Percentiles rank a stretch among this genome's conserved stretches.
Conservation (phyloP, 1,140 invertebrate species). For the Drosophila yakuba region DNA sequence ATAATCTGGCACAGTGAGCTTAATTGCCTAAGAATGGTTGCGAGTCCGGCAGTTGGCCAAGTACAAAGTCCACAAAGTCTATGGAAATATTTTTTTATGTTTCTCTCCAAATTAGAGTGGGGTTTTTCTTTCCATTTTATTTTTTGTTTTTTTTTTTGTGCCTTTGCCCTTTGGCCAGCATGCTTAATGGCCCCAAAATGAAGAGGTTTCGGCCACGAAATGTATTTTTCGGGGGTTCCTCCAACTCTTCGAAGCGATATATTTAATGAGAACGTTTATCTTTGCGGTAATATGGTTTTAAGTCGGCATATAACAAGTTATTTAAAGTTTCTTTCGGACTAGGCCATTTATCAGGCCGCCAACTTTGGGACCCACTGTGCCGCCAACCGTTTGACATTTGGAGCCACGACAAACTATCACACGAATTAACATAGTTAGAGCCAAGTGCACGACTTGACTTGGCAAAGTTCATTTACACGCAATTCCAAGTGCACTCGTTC, state of each 20-base stretch:
- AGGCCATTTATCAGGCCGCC: conserved; percentile 19
- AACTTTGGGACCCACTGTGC: conserved; percentile 46
- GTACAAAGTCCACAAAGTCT: conserved; percentile 6
- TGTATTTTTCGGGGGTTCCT: conserved; percentile 32
- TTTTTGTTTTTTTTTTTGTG: not conserved
- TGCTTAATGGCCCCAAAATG: conserved; percentile 51
- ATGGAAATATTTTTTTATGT: conserved; percentile 38
- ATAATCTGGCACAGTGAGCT: conserved; percentile 51
- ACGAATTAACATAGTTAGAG: conserved; percentile 73
- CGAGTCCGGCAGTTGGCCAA: conserved; percentile 5
- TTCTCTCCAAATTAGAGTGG: conserved; percentile 3
- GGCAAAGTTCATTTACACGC: conserved; percentile 49
- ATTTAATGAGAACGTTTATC: conserved; percentile 53
- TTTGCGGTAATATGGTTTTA: conserved; percentile 16
- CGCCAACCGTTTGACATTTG: conserved; percentile 55
- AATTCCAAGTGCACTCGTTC: conserved; percentile 46
- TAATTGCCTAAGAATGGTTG: conserved; percentile 40
- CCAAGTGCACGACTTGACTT: conserved; percentile 62
- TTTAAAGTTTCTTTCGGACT: conserved; percentile 3
- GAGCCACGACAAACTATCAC: conserved; percentile 52
- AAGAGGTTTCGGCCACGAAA: conserved; percentile 49
- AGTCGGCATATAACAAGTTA: conserved; percentile 40
- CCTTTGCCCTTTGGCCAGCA: conserved; percentile 37
- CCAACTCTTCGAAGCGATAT: conserved; percentile 47
- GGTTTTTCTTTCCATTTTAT: conserved; percentile 2